Evolutionary conservation across 1,140 invertebrate species (phyloP), one percentile per base, ranked within the genome.

Genomic region (Helicoverpa armigera): DNA sequence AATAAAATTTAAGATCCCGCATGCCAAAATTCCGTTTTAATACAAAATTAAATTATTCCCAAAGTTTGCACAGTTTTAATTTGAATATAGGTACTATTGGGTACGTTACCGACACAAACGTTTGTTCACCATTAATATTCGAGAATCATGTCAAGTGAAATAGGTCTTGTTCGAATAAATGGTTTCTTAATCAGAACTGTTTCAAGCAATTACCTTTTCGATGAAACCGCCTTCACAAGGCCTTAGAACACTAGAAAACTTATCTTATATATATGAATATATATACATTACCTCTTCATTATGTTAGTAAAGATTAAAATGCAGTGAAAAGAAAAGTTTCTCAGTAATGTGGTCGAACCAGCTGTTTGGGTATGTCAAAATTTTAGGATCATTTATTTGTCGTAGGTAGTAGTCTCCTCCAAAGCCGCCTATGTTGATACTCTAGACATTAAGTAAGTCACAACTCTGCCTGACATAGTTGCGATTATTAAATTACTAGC

Each of bases 31-130:
- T 69, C 35, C 43, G 35, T 69, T 69, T 69, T 51, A 43, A 50
- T 69, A 51, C 16, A 69, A 50, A 43, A 69, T 69, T 69, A 50
- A 50, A 69, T 50, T 50, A 69, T 69, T 50, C 65, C n/a, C 65
- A 69, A 69, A 50, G 65, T 69, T 69, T 69, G 43, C 65, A 50
- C 43, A 69, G 65, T 69, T 69, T 69, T 69, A 69, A 69, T 69
- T 69, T 50, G 43, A 69, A 69, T 69, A 11, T 69, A 11, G 65
- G 43, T 69, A 69, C 11, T 50, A 50, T 69, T 69, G 58, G 58
- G 58, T 29, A 50, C 43, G 43, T 69, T 69, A 54, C 50, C 67
- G 48, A 72, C 13, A 72, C 48, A 72, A 72, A 72, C 53, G 23
- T 72, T 72, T 72, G 50, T n/a, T 72, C 48, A 23, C 69, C 50